Conservation (phyloP, 2,113 vertebrate genomes). For the Poecilia latipinna region DNA sequence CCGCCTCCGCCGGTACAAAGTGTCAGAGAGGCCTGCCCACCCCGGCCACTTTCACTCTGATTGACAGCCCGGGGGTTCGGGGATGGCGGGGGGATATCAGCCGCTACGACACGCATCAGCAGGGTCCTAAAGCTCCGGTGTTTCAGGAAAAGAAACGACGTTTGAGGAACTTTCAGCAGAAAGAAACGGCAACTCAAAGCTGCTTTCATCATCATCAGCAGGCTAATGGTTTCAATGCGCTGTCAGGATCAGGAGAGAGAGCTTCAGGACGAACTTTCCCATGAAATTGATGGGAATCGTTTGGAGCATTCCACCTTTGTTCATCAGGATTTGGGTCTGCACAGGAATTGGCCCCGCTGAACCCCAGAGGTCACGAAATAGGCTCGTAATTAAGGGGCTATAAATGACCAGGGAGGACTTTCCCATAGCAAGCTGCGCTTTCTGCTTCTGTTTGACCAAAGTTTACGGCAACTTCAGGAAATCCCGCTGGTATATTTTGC, state of each 20-base stretch:
- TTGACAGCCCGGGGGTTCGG: constrained; percentile 76
- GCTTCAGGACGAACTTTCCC: constrained; percentile 72
- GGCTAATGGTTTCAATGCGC: not conserved
- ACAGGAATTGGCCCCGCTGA: constrained; percentile 79
- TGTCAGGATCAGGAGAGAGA: constrained; percentile 53
- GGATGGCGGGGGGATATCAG: constrained; percentile 55
- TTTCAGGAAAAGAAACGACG: not conserved
- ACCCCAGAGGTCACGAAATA: constrained; percentile 81
- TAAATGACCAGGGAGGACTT: constrained; percentile 78
- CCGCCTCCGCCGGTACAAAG: constrained; percentile 82
- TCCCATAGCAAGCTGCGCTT: constrained; percentile 69
- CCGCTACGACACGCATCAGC: constrained; percentile 72
- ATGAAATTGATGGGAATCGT: constrained; percentile 76
- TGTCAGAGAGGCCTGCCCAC: constrained; percentile 85
- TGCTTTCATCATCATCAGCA: constrained; percentile 4
- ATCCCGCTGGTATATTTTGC: not conserved
- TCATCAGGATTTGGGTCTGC: constrained; percentile 73
- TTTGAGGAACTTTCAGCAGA: not conserved
- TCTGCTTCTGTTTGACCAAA: constrained; percentile 7
- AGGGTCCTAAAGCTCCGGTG: constrained; percentile 75
- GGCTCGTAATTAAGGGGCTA: constrained; percentile 80
- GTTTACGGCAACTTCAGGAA: constrained; percentile 4
- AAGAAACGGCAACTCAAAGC: not conserved
- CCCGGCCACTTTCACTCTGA: constrained; percentile 85
- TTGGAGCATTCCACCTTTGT: constrained; percentile 80